Evolutionary conservation across 2,113 vertebrate species (phyloP).

Genomic region (Calyptommatus sinebrachiatus): DNA sequence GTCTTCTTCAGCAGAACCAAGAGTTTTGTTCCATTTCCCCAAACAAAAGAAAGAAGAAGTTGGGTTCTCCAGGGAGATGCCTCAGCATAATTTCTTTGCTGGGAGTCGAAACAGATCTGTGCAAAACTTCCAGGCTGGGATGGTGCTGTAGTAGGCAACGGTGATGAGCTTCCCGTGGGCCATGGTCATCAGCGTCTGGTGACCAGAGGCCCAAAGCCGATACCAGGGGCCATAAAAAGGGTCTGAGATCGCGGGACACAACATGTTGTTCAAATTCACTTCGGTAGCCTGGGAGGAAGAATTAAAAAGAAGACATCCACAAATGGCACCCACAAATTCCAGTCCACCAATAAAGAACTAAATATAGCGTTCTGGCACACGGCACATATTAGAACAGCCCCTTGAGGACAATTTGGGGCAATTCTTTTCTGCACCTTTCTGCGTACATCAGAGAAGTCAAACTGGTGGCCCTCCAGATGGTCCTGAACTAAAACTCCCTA

Average conservation of each 20-base stretch:
- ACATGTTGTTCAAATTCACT: slow-evolving; percentile 99
- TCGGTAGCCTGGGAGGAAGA: slow-evolving; percentile 81
- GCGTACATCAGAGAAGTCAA: too few species aligned
- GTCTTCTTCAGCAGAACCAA: slow-evolving; percentile 44
- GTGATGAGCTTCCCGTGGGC: slow-evolving; percentile 91
- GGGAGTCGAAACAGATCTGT: slow-evolving; percentile 82
- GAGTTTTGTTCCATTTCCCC: slow-evolving; percentile 14
- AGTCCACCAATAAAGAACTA: too few species aligned
- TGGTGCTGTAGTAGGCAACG: slow-evolving; percentile 78
- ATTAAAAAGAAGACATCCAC: too few species aligned
- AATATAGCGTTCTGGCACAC: too few species aligned
- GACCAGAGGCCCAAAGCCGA: slow-evolving; percentile 92
- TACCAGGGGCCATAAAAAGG: slow-evolving; percentile 98
- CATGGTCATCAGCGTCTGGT: slow-evolving; percentile 95
- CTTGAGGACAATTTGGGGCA: too few species aligned
- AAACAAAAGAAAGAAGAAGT: rapidly evolving
- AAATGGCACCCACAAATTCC: too few species aligned
- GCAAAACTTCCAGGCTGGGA: slow-evolving; percentile 74
- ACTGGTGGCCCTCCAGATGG: too few species aligned
- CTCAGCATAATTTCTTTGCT: slow-evolving; percentile 91
- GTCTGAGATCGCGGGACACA: slow-evolving; percentile 96
- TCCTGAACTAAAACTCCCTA: too few species aligned
- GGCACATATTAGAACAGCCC: too few species aligned
- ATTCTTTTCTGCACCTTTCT: too few species aligned
- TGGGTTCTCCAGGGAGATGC: rapidly evolving